A percentile compares a stretch with the other conserved stretches of the same genome.
These are phyloP conservation scores for Chorisops tibialis DNA, from an alignment of 2,888 invertebrate genomes.

Conservation along the genomic window DNA sequence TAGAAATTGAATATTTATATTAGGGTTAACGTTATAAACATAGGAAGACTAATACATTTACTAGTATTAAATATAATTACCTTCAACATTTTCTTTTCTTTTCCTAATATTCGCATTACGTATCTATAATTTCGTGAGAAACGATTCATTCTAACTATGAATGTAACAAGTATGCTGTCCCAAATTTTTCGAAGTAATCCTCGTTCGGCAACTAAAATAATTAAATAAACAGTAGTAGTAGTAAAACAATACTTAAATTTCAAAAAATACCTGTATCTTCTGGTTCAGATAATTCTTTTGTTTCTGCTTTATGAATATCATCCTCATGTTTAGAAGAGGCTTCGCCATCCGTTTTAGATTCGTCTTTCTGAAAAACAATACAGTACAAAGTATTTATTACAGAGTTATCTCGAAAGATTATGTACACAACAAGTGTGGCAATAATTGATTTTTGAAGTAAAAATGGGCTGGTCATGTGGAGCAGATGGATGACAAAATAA, in stretches of 20 bases:
- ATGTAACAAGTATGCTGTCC: slow-evolving; percentile 62
- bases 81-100: slow-evolving; percentile 86
- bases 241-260: too few relatives aligned
- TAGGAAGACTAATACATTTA: too few relatives aligned
- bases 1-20: too few relatives aligned
- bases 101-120: slow-evolving; percentile 81
- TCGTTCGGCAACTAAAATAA: slow-evolving; percentile 22
- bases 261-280: slow-evolving; percentile 8
- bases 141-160: slow-evolving; percentile 78
- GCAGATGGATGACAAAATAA: too few relatives aligned
- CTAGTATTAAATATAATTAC: too few relatives aligned
- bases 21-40: too few relatives aligned
- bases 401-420: too few relatives aligned
- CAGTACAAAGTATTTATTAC: too few relatives aligned
- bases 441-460: too few relatives aligned
- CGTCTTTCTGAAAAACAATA: background rate
- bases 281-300: background rate
- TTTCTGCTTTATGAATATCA: background rate
- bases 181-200: slow-evolving; percentile 47
- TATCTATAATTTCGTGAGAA: slow-evolving; percentile 93
- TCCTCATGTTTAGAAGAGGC: background rate
- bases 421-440: too few relatives aligned
- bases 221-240: too few relatives aligned
- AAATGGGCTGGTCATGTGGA: too few relatives aligned
- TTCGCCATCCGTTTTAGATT: background rate